phyloP scores from a whole-genome alignment of 2,888 invertebrate species.

The Idaea biselata region DNA sequence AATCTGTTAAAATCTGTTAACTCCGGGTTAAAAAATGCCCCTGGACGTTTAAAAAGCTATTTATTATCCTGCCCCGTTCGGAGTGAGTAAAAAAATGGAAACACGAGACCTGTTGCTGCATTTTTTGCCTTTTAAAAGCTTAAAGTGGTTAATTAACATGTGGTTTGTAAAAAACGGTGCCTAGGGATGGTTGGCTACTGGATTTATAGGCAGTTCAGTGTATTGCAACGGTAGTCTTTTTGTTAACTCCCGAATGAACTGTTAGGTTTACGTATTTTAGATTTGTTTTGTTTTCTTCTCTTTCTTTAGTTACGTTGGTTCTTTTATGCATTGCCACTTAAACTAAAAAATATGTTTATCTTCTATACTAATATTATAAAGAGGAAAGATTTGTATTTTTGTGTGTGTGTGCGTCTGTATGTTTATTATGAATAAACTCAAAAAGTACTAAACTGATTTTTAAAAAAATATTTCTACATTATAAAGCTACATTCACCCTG shows the following conservation, averaged over 20 bases:
- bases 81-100: slow-evolving; percentile 21
- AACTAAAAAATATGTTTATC: too few relatives aligned
- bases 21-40: slow-evolving; percentile 22
- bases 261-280: too few relatives aligned
- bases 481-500: too few relatives aligned
- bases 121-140: neutral
- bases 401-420: too few relatives aligned
- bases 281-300: too few relatives aligned
- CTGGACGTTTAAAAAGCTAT: slow-evolving; percentile 38
- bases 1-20: slow-evolving; percentile 19
- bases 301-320: too few relatives aligned
- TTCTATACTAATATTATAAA: too few relatives aligned
- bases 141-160: slow-evolving; percentile 8
- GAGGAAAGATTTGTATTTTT: too few relatives aligned
- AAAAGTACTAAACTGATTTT: too few relatives aligned
- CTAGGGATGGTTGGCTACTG: neutral
- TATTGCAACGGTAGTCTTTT: neutral
- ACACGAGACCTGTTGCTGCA: slow-evolving; percentile 12
- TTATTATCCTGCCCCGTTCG: slow-evolving; percentile 26
- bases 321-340: too few relatives aligned
- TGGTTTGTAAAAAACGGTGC: neutral
- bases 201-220: neutral
- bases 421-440: too few relatives aligned
- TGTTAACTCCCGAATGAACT: neutral
- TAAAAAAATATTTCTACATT: too few relatives aligned